A percentile compares a stretch with the other conserved stretches of the same genome.
phyloP scores from a whole-genome alignment of 2,888 invertebrate genomes.

The Synanthedon vespiformis region DNA sequence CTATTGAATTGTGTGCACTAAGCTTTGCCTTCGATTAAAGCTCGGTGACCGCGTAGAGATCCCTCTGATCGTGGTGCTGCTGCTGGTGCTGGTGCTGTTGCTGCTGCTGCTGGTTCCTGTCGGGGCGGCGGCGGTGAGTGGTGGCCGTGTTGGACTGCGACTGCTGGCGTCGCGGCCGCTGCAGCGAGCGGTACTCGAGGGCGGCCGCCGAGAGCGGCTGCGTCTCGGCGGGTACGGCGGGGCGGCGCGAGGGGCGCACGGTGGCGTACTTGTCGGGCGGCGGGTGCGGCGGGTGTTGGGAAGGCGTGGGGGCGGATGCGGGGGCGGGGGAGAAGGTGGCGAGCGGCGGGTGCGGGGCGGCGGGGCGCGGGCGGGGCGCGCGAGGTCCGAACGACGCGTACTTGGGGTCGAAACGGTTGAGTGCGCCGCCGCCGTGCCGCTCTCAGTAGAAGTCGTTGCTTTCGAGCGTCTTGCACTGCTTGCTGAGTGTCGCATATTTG shows the following conservation, averaged over 20 bases:
- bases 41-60: slow-evolving; percentile 82
- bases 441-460: slow-evolving; percentile 96
- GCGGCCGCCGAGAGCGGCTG: slow-evolving; percentile 69
- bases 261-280: slow-evolving; percentile 51
- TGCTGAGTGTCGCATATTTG: slow-evolving; percentile 95
- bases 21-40: slow-evolving; percentile 9
- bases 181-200: slow-evolving; percentile 71
- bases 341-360: slow-evolving; percentile 33
- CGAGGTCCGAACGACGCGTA: slow-evolving; percentile 69
- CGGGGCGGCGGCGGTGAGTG: slow-evolving; percentile 7
- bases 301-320: slow-evolving; percentile 1
- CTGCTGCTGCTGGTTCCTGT: slow-evolving; percentile 44
- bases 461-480: slow-evolving; percentile 95
- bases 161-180: slow-evolving; percentile 57
- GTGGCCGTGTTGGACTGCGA: slow-evolving; percentile 13
- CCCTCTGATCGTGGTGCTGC: slow-evolving; percentile 50
- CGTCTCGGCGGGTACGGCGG: slow-evolving; percentile 42
- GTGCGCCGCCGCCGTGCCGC: slow-evolving; percentile 74
- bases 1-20: too few relatives aligned
- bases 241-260: slow-evolving; percentile 45
- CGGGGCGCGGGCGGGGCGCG: slow-evolving; percentile 54
- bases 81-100: slow-evolving; percentile 37
- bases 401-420: slow-evolving; percentile 73
- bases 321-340: slow-evolving; percentile 5
- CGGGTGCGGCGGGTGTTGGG: slow-evolving; percentile 6